These are phyloP conservation scores for Akabosia matsudoensis DNA, from an alignment of 1,140 invertebrate genomes.

Conservation along the genomic window DNA sequence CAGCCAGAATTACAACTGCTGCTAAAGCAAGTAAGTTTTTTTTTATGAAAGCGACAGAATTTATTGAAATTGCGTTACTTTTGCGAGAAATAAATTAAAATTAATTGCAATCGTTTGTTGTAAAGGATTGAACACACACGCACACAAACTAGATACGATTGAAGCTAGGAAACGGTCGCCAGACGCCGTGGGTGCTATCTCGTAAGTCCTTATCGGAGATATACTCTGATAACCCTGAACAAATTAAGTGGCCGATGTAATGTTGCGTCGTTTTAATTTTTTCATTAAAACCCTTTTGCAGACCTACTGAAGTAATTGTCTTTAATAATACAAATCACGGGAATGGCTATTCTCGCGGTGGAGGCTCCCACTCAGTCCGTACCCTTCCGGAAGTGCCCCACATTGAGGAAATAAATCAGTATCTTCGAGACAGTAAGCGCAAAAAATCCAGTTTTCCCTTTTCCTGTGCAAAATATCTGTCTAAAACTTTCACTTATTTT, in stretches of 20 bases:
- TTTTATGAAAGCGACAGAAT: no score
- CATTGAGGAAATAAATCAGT: conserved; percentile 30
- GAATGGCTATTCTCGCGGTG: conserved; percentile 12
- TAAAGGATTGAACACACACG: conserved; percentile 33
- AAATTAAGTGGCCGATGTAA: background rate
- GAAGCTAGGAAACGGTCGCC: conserved; percentile 35
- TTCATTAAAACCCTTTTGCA: conserved; percentile 1
- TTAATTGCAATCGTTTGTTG: background rate
- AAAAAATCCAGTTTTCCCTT: background rate
- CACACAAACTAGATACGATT: conserved; percentile 36
- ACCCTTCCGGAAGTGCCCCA: conserved; percentile 34
- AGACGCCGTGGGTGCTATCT: conserved; percentile 8
- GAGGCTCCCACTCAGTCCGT: background rate
- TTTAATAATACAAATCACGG: conserved; percentile 35
- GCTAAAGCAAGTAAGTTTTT: conserved; percentile 32
- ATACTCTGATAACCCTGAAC: background rate
- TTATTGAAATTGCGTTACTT: background rate
- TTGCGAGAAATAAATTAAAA: background rate
- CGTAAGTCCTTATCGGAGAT: background rate
- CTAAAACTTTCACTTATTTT: background rate
- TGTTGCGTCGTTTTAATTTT: background rate
- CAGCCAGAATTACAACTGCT: conserved; percentile 25
- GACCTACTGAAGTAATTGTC: conserved; percentile 36
- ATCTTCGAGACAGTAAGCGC: conserved; percentile 30
- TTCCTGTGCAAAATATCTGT: background rate